Base-by-base conservation (phyloP, 2,113 vertebrate genomes). In the Castor canadensis region DNA sequence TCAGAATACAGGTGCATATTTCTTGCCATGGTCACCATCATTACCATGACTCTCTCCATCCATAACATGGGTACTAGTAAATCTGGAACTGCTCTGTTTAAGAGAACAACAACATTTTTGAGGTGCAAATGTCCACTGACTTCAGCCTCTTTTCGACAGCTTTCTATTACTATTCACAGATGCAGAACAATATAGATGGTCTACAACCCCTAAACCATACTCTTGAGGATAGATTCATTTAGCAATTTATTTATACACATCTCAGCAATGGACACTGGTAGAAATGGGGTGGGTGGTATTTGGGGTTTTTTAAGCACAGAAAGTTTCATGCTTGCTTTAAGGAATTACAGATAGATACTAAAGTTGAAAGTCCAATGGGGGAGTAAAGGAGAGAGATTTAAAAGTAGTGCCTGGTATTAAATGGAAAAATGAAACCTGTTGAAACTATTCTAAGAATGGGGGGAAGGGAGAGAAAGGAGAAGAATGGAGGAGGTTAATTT, bases 251-350 rank as follows among this genome's bases (percentile, higher is more conserved):
- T 76, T 60, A 69, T 22, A 54, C 11, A 20, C 1, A 80, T 76
- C 49, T 83, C 77, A 92, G 19, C 15, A 67, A 67, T 26, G 35
- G 38, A 77, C 13, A 52, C 72, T 54, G 32, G 1, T 60, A 32
- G 9, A 72, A 7, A 32, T 83, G 3, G 20, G 9, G 10, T 1
- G 35, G 26, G 17, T 24, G 5, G 8, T 43, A n/a, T 76, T 79
- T 79, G 13, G 20, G 17, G 32, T 75, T 67, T 94, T 93, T 62
- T 92, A 26, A 91, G 58, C 89, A n/a, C 30, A 79, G 32, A 20
- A 58, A 22, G 40, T 94, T 92, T 89, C 82, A 75, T 73, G 69
- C 40, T 93, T 96, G 67, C 47, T 69, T 80, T 85, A 35, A 20
- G 24, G 47, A 89, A 80, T 32, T 76, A 85, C 28, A 91, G 38